Base-by-base conservation (phyloP, 2,888 invertebrate species). In the Drosophila imparisetae region DNA sequence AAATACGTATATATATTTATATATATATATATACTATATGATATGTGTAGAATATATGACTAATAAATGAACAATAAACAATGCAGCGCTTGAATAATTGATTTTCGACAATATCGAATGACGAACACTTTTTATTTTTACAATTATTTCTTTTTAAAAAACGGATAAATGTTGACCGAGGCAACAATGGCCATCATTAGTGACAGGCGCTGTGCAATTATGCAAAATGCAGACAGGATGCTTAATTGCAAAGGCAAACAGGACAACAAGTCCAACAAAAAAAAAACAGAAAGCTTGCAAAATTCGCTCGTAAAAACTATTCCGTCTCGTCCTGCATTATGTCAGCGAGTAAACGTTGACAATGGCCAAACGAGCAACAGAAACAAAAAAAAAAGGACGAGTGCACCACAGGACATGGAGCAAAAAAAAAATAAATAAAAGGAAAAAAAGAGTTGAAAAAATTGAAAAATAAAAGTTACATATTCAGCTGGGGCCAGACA, bases 391-490 rank as follows among this genome's bases (percentile, higher is more conserved):
- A 13, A 45, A 15, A 45, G 67, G 53, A 49, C 48, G 59, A 48
- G 27, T n/a, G 27, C 10, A 32, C 65, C 34, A 55, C 36, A 49
- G 68, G 27, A 63, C 40, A 52, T 61, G 50, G 54, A 55, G 42
- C 27, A 48, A 4, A 21, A 50, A 55, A 71, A 55, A 18, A 15
- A 49, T 4, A 36, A 40, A 11, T 30, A 1, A 30, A 24, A 24
- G 24, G 24, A 24, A 24, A 27, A n/a, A 34, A 48, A 62, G 82
- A 83, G 82, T 84, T 88, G 71, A 66, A 65, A 45, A 83, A 89
- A 91, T 90, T 91, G 88, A 90, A 90, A 91, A 91, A 91, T 90
- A 91, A 91, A 92, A 91, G 88, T 88, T 79, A 72, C 54, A 64
- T 63, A 53, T 76, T 63, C 53, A 63, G 15, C 54, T 15, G 61